phyloP scores from a whole-genome alignment of 2,888 invertebrate genomes.

The Pheosia tremula region DNA sequence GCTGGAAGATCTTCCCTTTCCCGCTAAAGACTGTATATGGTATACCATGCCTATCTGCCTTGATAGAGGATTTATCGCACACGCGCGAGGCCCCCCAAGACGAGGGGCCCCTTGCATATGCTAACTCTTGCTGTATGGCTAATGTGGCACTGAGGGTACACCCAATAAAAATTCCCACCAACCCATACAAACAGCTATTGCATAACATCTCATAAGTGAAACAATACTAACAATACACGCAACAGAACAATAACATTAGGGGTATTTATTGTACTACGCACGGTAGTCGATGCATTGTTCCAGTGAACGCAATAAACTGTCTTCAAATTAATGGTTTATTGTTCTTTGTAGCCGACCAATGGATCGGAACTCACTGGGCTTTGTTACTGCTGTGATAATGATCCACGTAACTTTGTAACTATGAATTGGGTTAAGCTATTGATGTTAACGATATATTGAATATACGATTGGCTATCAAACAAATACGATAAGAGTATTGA shows the following conservation, averaged over 20 bases:
- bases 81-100: no score
- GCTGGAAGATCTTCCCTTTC: no score
- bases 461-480: background rate
- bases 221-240: slow-evolving; percentile 22
- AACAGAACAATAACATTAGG: slow-evolving; percentile 37
- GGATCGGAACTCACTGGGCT: slow-evolving; percentile 62
- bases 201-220: slow-evolving; percentile 5
- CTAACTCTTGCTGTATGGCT: no score
- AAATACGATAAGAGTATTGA: no score
- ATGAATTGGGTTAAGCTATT: slow-evolving; percentile 26
- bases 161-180: background rate
- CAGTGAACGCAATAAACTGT: slow-evolving; percentile 61
- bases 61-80: no score
- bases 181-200: background rate
- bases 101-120: no score
- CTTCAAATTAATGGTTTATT: slow-evolving; percentile 70
- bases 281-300: slow-evolving; percentile 58
- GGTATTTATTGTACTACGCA: slow-evolving; percentile 45
- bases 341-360: slow-evolving; percentile 69
- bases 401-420: slow-evolving; percentile 40
- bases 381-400: slow-evolving; percentile 55
- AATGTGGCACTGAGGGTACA: no score
- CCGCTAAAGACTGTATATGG: no score
- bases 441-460: slow-evolving; percentile 27
- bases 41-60: no score